Evolutionary conservation across 2,113 vertebrate genomes (phyloP), one percentile per base, ranked within the genome.

Genomic region (Mohoua ochrocephala): DNA sequence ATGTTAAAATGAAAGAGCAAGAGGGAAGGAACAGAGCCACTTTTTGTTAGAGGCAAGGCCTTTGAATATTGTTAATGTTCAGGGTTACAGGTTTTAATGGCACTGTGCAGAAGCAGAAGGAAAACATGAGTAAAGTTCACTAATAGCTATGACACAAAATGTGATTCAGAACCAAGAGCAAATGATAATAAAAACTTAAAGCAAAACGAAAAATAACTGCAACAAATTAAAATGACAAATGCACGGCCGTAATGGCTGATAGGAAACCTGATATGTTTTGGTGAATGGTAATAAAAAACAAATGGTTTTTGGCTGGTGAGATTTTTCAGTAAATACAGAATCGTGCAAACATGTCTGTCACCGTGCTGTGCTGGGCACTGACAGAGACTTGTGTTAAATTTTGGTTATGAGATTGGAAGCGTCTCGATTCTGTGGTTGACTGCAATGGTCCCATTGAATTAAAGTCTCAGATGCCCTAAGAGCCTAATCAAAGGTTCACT

Each of bases 11-110:
- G 59, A 92, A 91, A 97, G 92, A 93, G 65, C 69, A 65, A 94
- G 41, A 95, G 35, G 31, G 50, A 95, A 94, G 82, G 73, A 95
- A 76, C 42, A 73, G 67, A 65, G 84, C 80, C 63, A 39, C 63
- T 96, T 97, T 90, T 97, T 95, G 98, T 98, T 98, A 98, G 97
- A 98, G 98, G 94, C 94, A 97, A 98, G 97, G 98, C 97, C 98
- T 98, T 97, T 93, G 89, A 97, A 97, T 65, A 91, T 89, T 77
- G 81, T 97, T 97, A 96, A 96, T 89, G 97, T 96, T 97, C 94
- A 96, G 95, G 91, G 98, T 98, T 98, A 98, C 89, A 96, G 96
- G 85, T 95, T 95, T 98, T 96, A 97, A 94, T 97, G 98, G 97
- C 91, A 97, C 76, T 89, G 93, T 93, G 73, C 96, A 95, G 93